Conservation (phyloP, 1,140 invertebrate genomes). For the Zophobas morio region DNA sequence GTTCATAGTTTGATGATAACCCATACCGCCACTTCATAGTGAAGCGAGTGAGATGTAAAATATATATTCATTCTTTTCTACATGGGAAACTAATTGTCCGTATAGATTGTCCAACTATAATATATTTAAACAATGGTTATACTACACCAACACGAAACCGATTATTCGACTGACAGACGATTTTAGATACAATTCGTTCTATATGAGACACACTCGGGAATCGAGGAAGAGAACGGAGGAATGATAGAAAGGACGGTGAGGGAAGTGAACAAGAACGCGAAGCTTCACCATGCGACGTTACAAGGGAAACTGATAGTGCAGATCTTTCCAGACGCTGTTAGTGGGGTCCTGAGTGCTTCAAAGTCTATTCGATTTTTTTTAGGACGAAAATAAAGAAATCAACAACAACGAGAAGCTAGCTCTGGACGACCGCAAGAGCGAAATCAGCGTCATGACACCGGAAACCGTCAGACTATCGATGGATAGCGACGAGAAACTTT, state of each 20-base stretch:
- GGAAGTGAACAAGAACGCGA: slow-evolving; percentile 75
- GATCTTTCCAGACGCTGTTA: slow-evolving; percentile 7
- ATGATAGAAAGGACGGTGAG: slow-evolving; percentile 75
- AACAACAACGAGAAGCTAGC: slow-evolving; percentile 52
- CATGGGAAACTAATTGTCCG: no score
- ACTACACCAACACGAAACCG: no score
- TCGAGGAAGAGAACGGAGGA: slow-evolving; percentile 76
- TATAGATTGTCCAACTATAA: no score
- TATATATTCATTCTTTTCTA: no score
- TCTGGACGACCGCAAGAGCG: slow-evolving; percentile 1
- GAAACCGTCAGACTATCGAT: slow-evolving; percentile 8
- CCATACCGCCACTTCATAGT: no score
- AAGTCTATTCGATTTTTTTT: background rate
- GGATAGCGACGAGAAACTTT: slow-evolving; percentile 42
- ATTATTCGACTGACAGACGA: background rate
- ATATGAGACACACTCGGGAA: slow-evolving; percentile 80
- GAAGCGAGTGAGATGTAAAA: no score
- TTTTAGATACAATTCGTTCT: slow-evolving; percentile 77
- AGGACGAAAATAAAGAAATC: slow-evolving; percentile 49
- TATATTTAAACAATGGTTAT: no score
- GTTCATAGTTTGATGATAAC: no score
- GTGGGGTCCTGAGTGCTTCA: background rate
- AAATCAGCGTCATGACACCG: background rate
- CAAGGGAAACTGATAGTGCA: slow-evolving; percentile 65
- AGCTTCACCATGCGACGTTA: slow-evolving; percentile 74